These are phyloP conservation scores for Teleogryllus occipitalis DNA, from an alignment of 1,140 invertebrate genomes.

Conservation along the genomic window DNA sequence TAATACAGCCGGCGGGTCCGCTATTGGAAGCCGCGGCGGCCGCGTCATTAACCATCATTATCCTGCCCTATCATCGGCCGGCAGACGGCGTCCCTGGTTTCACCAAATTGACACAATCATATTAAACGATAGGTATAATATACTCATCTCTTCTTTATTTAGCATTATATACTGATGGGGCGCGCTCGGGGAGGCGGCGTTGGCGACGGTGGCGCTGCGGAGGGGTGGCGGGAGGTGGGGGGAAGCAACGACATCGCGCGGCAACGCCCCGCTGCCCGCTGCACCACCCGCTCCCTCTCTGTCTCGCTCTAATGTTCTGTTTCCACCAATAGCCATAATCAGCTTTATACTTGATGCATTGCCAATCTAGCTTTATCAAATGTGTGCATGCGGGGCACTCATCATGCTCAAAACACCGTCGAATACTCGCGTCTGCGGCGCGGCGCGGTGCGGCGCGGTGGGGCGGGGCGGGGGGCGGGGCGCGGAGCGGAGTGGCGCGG, in stretches of 20 bases:
- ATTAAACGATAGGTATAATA: neutral
- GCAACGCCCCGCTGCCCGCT: neutral
- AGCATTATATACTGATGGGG: neutral
- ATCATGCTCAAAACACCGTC: neutral
- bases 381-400: slow-evolving; percentile 17
- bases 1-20: neutral
- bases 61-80: neutral
- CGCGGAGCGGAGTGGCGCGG: no score
- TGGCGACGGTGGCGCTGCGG: neutral
- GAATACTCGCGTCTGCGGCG: neutral
- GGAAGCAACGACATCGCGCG: neutral
- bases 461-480: no score
- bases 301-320: neutral
- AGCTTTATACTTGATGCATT: slow-evolving; percentile 22
- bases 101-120: slow-evolving; percentile 4
- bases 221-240: no score
- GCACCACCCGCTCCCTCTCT: neutral
- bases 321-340: slow-evolving; percentile 16
- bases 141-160: slow-evolving; percentile 5
- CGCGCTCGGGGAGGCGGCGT: neutral
- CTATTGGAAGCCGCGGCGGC: neutral
- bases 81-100: neutral
- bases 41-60: slow-evolving; percentile 3
- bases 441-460: no score
- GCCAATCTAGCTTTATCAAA: slow-evolving; percentile 24